A percentile compares a stretch with the other conserved stretches of the same genome.
These are phyloP conservation scores for Drosophila rhopaloa DNA, from an alignment of 1,140 invertebrate species.

Conservation along the genomic window DNA sequence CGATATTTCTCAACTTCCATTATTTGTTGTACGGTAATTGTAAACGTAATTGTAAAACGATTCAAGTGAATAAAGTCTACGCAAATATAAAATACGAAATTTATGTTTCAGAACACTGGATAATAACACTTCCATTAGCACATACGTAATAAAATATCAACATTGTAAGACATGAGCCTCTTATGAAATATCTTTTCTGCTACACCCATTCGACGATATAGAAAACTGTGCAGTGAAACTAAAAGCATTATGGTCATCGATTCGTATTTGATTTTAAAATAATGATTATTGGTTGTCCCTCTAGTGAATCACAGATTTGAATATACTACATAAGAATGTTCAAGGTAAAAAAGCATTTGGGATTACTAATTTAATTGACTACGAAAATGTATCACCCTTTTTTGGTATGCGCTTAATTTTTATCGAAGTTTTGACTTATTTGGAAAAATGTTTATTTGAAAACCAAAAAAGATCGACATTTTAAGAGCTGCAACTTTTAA, in stretches of 20 bases:
- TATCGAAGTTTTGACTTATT: neutral
- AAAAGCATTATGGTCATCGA: no score
- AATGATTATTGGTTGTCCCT: no score
- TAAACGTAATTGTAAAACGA: constrained; percentile 60
- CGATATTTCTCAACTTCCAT: constrained; percentile 61
- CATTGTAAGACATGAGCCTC: no score
- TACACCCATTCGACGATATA: neutral
- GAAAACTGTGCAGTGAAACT: no score
- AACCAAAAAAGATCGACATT: neutral
- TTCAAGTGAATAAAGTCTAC: constrained; percentile 74
- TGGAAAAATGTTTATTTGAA: constrained; percentile 15
- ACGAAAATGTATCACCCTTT: no score
- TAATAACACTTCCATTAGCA: constrained; percentile 24
- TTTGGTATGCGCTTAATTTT: no score
- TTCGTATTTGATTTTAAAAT: no score
- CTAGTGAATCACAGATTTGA: no score
- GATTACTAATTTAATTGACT: no score
- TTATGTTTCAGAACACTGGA: neutral
- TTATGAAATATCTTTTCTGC: neutral
- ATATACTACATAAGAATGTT: no score
- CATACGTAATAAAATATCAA: neutral
- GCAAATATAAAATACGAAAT: constrained; percentile 49
- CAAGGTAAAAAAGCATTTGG: no score
- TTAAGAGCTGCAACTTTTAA: constrained; percentile 1
- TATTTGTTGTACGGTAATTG: constrained; percentile 67